phyloP scores from a whole-genome alignment of 2,888 invertebrate genomes.

The Germaria angustata region DNA sequence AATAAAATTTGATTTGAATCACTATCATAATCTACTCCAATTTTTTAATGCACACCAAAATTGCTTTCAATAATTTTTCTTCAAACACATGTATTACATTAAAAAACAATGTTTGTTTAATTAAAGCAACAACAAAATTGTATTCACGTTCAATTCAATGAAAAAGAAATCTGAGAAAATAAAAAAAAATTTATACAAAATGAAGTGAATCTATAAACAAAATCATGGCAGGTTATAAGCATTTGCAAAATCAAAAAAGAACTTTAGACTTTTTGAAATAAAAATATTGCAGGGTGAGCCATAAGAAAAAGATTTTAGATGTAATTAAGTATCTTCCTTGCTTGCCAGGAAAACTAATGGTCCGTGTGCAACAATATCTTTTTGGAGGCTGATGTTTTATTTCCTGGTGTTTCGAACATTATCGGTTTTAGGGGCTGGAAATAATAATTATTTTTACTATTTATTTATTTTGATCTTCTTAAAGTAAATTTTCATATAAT shows the following conservation, averaged over 20 bases:
- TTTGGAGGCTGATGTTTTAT: no score
- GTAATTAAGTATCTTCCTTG: no score
- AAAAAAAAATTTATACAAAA: background rate
- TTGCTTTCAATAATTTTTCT: background rate
- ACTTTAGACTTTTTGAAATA: conserved; percentile 18
- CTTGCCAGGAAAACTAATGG: no score
- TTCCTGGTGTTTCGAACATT: no score
- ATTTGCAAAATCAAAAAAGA: conserved; percentile 16
- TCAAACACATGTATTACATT: conserved; percentile 50
- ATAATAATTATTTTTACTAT: no score
- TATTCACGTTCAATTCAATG: background rate
- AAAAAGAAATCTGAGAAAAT: conserved; percentile 16
- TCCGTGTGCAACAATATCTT: no score
- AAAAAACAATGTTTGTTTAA: conserved; percentile 50
- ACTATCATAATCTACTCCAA: conserved; percentile 17
- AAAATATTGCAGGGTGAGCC: conserved; percentile 14
- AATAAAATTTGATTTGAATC: conserved; percentile 10
- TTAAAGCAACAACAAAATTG: conserved; percentile 19
- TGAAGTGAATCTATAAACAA: conserved; percentile 41
- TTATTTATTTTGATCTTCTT: no score
- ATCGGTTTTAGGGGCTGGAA: no score
- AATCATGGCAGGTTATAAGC: conserved; percentile 48
- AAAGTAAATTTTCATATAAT: no score
- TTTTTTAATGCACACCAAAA: background rate
- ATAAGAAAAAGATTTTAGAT: background rate